A percentile compares a stretch with the other conserved stretches of the same genome.
Conservation (phyloP, 2,113 vertebrate genomes). For the Parus major region DNA sequence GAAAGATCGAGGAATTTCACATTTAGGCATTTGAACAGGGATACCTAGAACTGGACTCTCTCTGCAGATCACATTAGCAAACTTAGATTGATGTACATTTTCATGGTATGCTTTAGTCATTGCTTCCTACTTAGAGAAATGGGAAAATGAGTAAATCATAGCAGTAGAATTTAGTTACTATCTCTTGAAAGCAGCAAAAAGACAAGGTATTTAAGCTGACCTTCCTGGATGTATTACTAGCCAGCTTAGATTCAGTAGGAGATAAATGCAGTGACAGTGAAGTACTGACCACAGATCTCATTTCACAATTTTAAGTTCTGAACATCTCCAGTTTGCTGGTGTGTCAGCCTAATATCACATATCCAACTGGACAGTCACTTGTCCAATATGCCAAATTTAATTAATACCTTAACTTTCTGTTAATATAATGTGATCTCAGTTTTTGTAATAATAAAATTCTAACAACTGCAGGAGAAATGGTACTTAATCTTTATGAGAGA, state of each 20-base stretch:
- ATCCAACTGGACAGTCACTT: not conserved
- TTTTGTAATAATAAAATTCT: not conserved
- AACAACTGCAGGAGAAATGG: not conserved
- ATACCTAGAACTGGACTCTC: not conserved
- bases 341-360: not conserved
- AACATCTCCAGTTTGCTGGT: not conserved
- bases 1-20: not conserved
- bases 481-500: not conserved
- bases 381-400: not conserved
- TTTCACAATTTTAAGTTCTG: not conserved
- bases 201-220: slow-evolving; percentile 84
- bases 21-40: not conserved
- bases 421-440: not conserved
- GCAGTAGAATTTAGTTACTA: slow-evolving; percentile 66
- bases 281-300: not conserved
- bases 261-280: slow-evolving; percentile 57
- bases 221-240: slow-evolving; percentile 88
- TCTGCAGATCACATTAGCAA: not conserved
- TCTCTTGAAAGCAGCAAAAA: slow-evolving; percentile 85
- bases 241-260: slow-evolving; percentile 84
- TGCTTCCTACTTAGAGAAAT: not conserved
- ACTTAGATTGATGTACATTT: not conserved
- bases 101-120: not conserved
- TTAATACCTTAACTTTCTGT: not conserved
- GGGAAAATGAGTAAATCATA: not conserved